Evolutionary conservation across 2,113 vertebrate genomes (phyloP), one percentile per base, ranked within the genome.

Genomic region (Oreochromis niloticus): DNA sequence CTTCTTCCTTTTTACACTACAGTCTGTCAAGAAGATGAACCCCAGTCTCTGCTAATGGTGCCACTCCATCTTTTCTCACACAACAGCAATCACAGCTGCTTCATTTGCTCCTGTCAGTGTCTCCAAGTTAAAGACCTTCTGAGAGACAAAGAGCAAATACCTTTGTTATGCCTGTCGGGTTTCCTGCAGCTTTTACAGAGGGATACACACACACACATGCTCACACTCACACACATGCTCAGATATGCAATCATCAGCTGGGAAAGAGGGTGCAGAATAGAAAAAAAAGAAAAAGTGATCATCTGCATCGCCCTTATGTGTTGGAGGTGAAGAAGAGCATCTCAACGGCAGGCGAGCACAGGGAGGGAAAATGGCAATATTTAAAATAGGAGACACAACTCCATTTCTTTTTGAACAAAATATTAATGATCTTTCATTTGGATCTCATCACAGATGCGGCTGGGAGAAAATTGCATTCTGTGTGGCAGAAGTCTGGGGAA

Each of bases 391-490:
- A 87, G 46, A 80, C 81, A 89, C 32, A 41, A 95, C 93, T 95
- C 94, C 89, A 94, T 95, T 94, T 96, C 93, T 93, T 91, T 93
- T 94, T 90, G 94, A 95, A 94, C 93, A 87, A 95, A 96, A 96
- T 96, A 95, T 96, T 97, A 97, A 97, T 95, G 95, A 96, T 95
- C 91, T 96, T 96, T 93, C 96, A 97, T 96, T 97, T 96, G 96
- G 95, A 96, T 97, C 97, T 97, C 97, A 98, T 98, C 98, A 96
- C 96, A 9, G 89, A 96, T 89, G 96, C 95, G 92, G 91, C 93
- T 34, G 85, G 81, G 96, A 95, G 95, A 92, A 97, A 97, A 99
- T 99, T 97, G 96, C 97, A 96, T 98, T 97, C 96, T 97, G 93
- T 96, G 97, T 96, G 96, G 96, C 91, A 57, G 82, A 97, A 97